Conservation (phyloP, 2,113 vertebrate genomes). For the Hiodon alosoides region DNA sequence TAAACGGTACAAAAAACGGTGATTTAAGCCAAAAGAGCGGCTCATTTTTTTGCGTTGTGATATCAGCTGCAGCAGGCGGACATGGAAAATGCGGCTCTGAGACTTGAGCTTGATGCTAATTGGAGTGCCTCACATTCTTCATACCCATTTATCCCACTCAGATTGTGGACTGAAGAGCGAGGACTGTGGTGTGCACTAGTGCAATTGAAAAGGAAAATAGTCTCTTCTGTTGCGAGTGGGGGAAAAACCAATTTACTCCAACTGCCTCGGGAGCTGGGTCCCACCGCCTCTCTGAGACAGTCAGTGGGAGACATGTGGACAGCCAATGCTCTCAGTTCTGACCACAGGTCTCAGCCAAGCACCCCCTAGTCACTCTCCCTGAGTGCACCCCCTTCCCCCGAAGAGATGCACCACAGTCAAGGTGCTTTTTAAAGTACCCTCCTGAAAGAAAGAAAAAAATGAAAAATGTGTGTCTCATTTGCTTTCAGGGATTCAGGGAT, state of each 20-base stretch:
- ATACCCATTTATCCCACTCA: not conserved
- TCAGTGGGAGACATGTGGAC: conserved; percentile 1
- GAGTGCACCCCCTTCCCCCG: not conserved
- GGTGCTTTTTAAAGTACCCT: conserved; percentile 35
- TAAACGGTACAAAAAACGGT: too few relatives aligned
- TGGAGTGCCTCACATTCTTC: not conserved
- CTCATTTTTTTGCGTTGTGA: not conserved
- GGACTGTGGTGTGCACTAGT: not conserved
- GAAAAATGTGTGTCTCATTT: too few relatives aligned
- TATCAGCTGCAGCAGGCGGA: not conserved
- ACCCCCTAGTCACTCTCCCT: conserved; percentile 5
- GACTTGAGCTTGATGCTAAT: not conserved
- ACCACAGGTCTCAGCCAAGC: conserved; percentile 16
- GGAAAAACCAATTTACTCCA: conserved; percentile 55
- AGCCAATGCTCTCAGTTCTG: conserved; percentile 15
- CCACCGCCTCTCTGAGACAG: conserved; percentile 24
- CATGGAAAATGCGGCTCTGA: not conserved
- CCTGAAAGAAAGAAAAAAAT: conserved; percentile 1
- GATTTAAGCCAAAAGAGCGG: too few relatives aligned
- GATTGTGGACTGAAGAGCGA: not conserved
- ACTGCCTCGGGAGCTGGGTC: conserved; percentile 49
- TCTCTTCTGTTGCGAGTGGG: not conserved
- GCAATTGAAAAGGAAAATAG: not conserved
- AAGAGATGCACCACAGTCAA: conserved; percentile 2
- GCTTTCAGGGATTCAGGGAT: not conserved